A percentile compares a stretch with the other conserved stretches of the same genome.
phyloP scores from a whole-genome alignment of 2,113 vertebrate genomes.

The Psephotus haematonotus region DNA sequence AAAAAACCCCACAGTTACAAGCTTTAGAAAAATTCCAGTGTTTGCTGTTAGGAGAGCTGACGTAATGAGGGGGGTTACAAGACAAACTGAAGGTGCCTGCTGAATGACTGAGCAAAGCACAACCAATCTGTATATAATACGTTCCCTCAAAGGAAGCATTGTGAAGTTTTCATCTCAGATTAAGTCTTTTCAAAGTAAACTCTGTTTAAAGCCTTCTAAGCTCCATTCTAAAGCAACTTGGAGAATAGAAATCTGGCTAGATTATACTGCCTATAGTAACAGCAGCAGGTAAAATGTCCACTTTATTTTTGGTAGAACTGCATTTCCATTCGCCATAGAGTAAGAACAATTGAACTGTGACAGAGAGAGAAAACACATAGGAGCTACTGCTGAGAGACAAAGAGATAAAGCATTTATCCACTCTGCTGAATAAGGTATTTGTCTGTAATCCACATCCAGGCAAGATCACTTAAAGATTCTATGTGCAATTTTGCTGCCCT shows the following conservation, averaged over 20 bases:
- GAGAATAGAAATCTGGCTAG: neutral
- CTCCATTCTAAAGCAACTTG: neutral
- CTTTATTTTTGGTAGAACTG: neutral
- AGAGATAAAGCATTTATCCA: neutral
- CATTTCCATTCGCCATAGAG: neutral
- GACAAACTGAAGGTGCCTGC: neutral
- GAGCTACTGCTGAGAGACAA: neutral
- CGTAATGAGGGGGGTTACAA: conserved; percentile 20
- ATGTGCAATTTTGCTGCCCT: neutral
- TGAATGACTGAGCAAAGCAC: conserved; percentile 39
- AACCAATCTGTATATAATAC: neutral
- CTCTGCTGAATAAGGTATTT: neutral
- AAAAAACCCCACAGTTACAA: neutral
- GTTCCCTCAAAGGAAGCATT: neutral
- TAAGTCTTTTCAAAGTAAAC: neutral
- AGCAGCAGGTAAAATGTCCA: neutral
- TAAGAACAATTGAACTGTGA: neutral
- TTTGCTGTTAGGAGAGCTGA: neutral
- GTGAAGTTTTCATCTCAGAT: neutral
- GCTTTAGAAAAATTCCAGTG: conserved; percentile 38
- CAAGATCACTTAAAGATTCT: neutral
- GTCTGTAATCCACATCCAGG: neutral
- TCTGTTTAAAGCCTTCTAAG: neutral
- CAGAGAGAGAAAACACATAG: neutral
- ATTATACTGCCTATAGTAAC: neutral